phyloP scores from a whole-genome alignment of 2,113 vertebrate species.

The Maccullochella peelii region DNA sequence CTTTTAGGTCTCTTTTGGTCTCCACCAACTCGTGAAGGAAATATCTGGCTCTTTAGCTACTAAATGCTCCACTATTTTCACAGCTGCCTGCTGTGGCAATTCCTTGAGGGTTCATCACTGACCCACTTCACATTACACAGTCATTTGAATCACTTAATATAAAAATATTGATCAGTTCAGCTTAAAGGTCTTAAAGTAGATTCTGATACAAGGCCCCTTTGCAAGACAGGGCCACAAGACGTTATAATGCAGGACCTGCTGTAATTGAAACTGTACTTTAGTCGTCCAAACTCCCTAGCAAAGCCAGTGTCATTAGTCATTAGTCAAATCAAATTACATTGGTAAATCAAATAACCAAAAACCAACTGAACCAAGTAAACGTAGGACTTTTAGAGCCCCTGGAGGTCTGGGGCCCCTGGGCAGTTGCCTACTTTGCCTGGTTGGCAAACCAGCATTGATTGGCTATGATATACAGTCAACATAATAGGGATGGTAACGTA shows the following conservation, averaged over 20 bases:
- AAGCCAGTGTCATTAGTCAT: neutral
- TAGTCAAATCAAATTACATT: neutral
- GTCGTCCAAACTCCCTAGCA: neutral
- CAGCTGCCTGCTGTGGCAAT: too few species aligned
- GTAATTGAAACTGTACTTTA: neutral
- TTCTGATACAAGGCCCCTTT: neutral
- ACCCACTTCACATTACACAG: neutral
- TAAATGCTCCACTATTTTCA: too few species aligned
- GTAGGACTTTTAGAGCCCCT: neutral
- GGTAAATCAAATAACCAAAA: neutral
- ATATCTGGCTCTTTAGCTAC: too few species aligned
- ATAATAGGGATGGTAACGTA: neutral
- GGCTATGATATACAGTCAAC: neutral
- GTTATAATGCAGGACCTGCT: neutral
- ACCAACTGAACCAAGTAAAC: neutral
- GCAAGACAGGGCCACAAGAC: neutral
- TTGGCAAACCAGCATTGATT: neutral
- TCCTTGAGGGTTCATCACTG: too few species aligned
- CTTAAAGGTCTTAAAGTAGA: neutral
- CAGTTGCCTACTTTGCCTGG: neutral
- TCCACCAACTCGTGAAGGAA: neutral
- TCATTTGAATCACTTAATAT: neutral
- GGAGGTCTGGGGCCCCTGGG: neutral
- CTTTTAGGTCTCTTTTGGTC: too few species aligned
- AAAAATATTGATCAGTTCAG: neutral